Percentiles rank a stretch among this genome's conserved stretches.
These are phyloP conservation scores for Drosophila birchii DNA, from an alignment of 2,888 invertebrate genomes.

Conservation along the genomic window DNA sequence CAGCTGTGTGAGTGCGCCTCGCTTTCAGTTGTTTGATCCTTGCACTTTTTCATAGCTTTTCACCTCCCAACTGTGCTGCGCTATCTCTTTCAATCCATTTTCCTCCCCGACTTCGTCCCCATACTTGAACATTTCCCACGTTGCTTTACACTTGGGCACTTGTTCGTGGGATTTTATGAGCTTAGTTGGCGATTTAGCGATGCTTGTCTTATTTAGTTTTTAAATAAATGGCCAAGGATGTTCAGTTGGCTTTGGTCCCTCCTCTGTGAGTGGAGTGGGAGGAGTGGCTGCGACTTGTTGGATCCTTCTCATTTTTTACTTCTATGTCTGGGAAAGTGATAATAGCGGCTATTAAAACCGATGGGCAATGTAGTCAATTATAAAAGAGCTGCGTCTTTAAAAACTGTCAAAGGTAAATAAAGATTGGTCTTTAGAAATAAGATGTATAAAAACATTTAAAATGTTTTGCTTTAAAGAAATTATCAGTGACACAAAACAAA, in stretches of 20 bases:
- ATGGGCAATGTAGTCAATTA: not conserved
- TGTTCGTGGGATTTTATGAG: constrained; percentile 74
- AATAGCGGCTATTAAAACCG: constrained; percentile 5
- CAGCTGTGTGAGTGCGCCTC: constrained; percentile 50
- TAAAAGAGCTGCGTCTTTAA: not conserved
- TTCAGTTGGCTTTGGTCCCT: constrained; percentile 35
- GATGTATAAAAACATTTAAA: too few relatives aligned
- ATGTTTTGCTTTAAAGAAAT: too few relatives aligned
- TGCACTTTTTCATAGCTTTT: constrained; percentile 75
- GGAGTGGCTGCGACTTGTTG: constrained; percentile 31
- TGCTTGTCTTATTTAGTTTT: constrained; percentile 78
- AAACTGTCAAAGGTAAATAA: not conserved
- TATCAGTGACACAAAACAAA: not conserved
- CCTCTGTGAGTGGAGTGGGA: not conserved
- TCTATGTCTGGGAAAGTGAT: constrained; percentile 1
- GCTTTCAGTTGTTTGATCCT: constrained; percentile 72
- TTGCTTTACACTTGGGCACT: constrained; percentile 71
- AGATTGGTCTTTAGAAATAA: not conserved
- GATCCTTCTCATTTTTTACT: constrained; percentile 4
- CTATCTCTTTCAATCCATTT: constrained; percentile 46
- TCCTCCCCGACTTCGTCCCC: constrained; percentile 37
- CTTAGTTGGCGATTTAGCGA: constrained; percentile 80
- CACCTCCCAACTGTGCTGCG: constrained; percentile 34
- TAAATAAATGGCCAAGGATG: constrained; percentile 72
- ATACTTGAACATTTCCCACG: constrained; percentile 60